Conservation (phyloP, 2,113 vertebrate genomes). For the Takifugu bimaculatus region DNA sequence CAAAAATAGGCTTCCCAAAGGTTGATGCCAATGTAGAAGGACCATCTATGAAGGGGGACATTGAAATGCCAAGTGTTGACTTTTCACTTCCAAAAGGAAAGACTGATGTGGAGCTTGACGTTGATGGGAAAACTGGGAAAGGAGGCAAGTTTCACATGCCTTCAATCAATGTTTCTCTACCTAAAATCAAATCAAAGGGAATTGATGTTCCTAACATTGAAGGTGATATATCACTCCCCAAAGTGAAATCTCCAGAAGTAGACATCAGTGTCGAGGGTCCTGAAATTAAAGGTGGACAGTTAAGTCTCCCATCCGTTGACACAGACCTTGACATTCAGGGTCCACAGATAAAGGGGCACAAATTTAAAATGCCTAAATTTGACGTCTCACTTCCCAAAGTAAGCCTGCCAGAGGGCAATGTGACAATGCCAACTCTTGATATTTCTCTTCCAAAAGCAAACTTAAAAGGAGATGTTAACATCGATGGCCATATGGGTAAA, state of each 20-base stretch:
- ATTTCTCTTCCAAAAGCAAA: conserved; percentile 40
- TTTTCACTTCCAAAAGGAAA: conserved; percentile 53
- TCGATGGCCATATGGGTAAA: conserved; percentile 9
- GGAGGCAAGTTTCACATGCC: conserved; percentile 46
- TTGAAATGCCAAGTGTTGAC: conserved; percentile 52
- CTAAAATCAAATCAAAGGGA: conserved; percentile 36
- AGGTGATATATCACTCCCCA: not conserved
- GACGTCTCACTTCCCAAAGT: conserved; percentile 36
- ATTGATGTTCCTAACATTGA: not conserved
- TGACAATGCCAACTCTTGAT: conserved; percentile 1
- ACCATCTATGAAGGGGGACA: conserved; percentile 24
- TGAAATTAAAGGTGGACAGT: conserved; percentile 15
- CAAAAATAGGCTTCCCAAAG: conserved; percentile 48
- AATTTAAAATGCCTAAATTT: conserved; percentile 49
- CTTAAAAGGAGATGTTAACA: not conserved
- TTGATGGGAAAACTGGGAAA: conserved; percentile 30
- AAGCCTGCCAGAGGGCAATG: conserved; percentile 10
- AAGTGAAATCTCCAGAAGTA: not conserved
- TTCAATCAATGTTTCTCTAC: conserved; percentile 41
- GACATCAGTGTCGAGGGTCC: conserved; percentile 11
- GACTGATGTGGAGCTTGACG: conserved; percentile 13
- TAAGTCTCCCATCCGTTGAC: too few species aligned
- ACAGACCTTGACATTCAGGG: conserved; percentile 20
- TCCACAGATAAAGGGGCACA: conserved; percentile 21
- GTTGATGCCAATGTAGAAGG: conserved; percentile 20